A percentile compares a stretch with the other conserved stretches of the same genome.
Evolutionary conservation across 37 sponge, comb jelly and placozoan genomes (phyloP).

Genomic region (Cliona cf. orientalis): DNA sequence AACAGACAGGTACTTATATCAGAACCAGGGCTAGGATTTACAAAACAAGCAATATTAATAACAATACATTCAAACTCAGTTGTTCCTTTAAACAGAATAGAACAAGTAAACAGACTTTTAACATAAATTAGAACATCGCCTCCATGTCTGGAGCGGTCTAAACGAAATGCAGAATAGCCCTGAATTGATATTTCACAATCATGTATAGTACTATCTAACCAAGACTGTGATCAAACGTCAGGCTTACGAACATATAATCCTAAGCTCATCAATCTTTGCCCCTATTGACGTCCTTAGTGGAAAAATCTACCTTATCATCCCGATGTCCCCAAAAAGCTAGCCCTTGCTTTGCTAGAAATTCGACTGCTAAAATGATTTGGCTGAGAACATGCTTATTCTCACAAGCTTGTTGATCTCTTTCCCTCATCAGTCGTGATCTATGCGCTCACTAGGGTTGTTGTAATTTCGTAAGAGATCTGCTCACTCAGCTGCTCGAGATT

Average conservation of each 20-base stretch:
- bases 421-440: slow-evolving; percentile 28
- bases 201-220: neutral
- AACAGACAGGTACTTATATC: neutral
- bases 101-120: neutral
- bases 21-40: neutral
- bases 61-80: neutral
- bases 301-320: slow-evolving; percentile 62
- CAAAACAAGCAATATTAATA: neutral
- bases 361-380: slow-evolving; percentile 46
- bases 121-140: neutral
- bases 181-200: neutral
- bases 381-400: slow-evolving; percentile 49
- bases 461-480: slow-evolving; percentile 20
- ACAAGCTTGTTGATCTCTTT: slow-evolving; percentile 29
- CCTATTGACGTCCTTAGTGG: slow-evolving; percentile 12
- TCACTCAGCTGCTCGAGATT: slow-evolving; percentile 13
- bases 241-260: slow-evolving; percentile 59
- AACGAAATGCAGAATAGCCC: neutral
- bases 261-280: slow-evolving; percentile 46
- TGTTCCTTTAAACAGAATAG: neutral
- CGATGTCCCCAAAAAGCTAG: slow-evolving; percentile 53
- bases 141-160: neutral
- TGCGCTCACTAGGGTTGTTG: neutral
- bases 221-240: too few relatives aligned
- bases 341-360: slow-evolving; percentile 58